Evolutionary conservation across 2,888 invertebrate species (phyloP).

Genomic region (Cephus rjabovi): DNA sequence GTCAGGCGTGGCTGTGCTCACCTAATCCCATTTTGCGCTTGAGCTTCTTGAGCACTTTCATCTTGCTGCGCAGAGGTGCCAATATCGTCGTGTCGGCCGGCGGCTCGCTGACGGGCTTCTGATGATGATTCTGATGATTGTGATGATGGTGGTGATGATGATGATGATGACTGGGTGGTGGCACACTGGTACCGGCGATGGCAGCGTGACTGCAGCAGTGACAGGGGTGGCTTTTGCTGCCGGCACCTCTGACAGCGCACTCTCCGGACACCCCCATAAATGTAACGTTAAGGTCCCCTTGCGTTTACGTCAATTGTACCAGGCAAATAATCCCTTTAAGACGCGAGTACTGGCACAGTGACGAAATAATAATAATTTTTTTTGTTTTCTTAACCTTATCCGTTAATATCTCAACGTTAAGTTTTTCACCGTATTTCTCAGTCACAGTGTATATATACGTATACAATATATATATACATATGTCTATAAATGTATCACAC

Average conservation of each 20-base stretch:
- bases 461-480: too few species aligned
- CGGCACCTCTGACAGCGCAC: slow-evolving; percentile 60
- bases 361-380: too few species aligned
- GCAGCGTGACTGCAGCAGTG: slow-evolving; percentile 56
- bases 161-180: slow-evolving; percentile 41
- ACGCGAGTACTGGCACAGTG: background rate
- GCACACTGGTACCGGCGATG: slow-evolving; percentile 41
- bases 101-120: slow-evolving; percentile 23
- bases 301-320: slow-evolving; percentile 6
- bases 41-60: slow-evolving; percentile 91
- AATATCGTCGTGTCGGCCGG: slow-evolving; percentile 62
- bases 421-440: too few species aligned
- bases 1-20: slow-evolving; percentile 67
- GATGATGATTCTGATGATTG: slow-evolving; percentile 20
- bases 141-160: slow-evolving; percentile 24
- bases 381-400: too few species aligned
- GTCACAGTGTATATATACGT: too few species aligned
- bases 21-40: slow-evolving; percentile 89
- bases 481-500: too few species aligned
- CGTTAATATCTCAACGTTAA: too few species aligned
- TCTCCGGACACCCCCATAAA: slow-evolving; percentile 66
- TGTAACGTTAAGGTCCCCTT: slow-evolving; percentile 30
- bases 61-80: slow-evolving; percentile 75
- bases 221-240: slow-evolving; percentile 59
- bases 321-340: background rate